phyloP scores from a whole-genome alignment of 2,888 invertebrate species.

The Sipha maydis region DNA sequence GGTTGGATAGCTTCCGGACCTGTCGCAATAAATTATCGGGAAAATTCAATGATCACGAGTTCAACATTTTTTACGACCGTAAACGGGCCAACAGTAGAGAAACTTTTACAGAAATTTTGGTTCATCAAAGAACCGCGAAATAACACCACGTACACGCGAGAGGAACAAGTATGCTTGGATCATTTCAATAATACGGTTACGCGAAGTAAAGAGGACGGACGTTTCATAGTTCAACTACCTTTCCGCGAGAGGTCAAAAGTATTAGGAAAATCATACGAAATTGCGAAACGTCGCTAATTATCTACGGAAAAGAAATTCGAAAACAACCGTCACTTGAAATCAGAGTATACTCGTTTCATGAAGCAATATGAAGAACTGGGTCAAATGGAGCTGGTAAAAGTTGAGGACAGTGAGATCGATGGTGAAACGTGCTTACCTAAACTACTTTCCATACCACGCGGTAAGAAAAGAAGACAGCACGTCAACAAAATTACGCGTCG shows the following conservation, averaged over 20 bases:
- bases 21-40: background rate
- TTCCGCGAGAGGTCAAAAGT: background rate
- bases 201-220: background rate
- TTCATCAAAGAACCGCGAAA: background rate
- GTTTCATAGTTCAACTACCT: conserved; percentile 27
- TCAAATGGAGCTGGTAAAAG: background rate
- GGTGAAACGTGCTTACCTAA: background rate
- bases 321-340: background rate
- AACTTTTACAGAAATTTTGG: background rate
- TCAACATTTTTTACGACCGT: background rate
- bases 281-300: conserved; percentile 17
- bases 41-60: background rate
- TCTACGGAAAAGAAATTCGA: background rate
- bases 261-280: conserved; percentile 44
- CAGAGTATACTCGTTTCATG: background rate
- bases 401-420: background rate
- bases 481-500: no score
- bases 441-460: conserved; percentile 15
- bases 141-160: background rate
- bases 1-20: conserved; percentile 2
- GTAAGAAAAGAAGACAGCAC: background rate
- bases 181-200: conserved; percentile 22
- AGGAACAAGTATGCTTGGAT: background rate
- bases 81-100: background rate
- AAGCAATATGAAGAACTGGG: background rate